phyloP scores from a whole-genome alignment of 64 coral and sea anemone species.

The Actinia equina region DNA sequence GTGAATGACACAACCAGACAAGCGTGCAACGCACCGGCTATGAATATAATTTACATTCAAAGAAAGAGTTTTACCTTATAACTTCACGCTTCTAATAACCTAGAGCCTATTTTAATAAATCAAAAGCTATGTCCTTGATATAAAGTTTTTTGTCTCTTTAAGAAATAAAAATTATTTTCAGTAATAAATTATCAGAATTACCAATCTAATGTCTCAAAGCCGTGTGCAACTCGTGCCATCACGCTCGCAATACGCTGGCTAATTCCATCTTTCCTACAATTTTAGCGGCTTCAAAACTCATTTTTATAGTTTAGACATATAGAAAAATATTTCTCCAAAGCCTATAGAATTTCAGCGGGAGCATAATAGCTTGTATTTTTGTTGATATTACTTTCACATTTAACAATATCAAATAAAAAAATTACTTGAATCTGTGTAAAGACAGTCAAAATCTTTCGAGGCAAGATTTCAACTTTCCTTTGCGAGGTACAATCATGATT shows the following conservation, averaged over 20 bases:
- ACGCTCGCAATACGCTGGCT: not conserved
- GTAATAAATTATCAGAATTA: constrained; percentile 15
- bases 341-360: not conserved
- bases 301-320: not conserved
- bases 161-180: not conserved
- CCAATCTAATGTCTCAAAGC: not conserved
- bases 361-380: constrained; percentile 5
- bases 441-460: not conserved
- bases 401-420: not conserved
- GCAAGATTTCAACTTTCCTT: not conserved
- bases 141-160: not conserved
- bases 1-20: constrained; percentile 12
- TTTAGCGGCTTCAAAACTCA: not conserved
- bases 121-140: constrained; percentile 1
- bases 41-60: not conserved
- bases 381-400: not conserved
- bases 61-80: not conserved
- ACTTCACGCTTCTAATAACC: constrained; percentile 1
- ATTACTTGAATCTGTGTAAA: not conserved
- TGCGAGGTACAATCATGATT: not conserved
- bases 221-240: not conserved
- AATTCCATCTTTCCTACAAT: not conserved
- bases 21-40: not conserved
- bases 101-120: not conserved
- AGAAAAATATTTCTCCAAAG: not conserved